phyloP scores from a whole-genome alignment of 2,113 vertebrate genomes.

The Ictidomys tridecemlineatus region DNA sequence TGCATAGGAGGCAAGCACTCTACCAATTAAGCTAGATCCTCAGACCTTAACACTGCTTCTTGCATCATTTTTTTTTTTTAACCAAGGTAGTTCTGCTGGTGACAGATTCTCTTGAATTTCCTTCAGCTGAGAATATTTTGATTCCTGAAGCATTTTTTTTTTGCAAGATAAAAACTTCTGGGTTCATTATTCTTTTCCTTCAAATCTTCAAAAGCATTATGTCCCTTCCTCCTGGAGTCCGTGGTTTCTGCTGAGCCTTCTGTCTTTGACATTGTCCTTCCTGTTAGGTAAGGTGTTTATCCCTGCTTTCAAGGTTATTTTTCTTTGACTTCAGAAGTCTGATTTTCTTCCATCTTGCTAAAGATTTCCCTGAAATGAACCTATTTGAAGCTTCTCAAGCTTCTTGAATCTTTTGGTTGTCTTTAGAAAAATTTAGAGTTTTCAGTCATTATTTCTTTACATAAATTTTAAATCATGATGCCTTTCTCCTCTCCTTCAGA shows the following conservation, averaged over 20 bases:
- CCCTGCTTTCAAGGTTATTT: no score
- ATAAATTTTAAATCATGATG: background rate
- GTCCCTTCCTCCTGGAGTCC: background rate
- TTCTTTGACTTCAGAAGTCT: background rate
- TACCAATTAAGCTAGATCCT: no score
- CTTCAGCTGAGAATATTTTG: background rate
- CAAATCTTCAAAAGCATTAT: background rate
- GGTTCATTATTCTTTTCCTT: background rate
- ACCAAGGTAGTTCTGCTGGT: background rate
- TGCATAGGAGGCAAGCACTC: no score
- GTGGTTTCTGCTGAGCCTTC: background rate
- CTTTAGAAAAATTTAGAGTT: background rate
- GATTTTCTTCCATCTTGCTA: background rate
- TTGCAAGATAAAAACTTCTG: background rate
- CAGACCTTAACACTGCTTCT: background rate
- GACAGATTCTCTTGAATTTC: background rate
- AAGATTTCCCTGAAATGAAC: background rate
- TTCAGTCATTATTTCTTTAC: background rate
- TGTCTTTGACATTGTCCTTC: background rate
- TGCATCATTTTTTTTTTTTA: background rate
- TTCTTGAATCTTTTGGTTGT: background rate
- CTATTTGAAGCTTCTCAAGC: background rate
- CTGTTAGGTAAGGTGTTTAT: background rate
- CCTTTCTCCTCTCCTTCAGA: background rate
- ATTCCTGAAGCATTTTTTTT: background rate